phyloP scores from a whole-genome alignment of 2,888 invertebrate species.

The Cataglyphis altisquamis region DNA sequence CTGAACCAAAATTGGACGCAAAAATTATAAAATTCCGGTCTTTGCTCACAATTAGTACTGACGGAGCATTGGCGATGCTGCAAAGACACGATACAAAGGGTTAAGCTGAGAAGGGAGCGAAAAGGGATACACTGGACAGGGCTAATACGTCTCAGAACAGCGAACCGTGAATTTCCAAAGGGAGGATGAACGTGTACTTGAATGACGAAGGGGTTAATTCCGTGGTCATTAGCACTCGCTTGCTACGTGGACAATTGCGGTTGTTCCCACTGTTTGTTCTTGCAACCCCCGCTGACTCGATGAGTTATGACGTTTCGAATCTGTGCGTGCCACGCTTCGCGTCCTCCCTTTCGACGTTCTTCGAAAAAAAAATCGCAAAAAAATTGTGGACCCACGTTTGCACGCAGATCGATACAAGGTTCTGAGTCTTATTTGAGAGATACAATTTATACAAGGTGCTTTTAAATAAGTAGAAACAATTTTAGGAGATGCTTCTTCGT shows the following conservation, averaged over 20 bases:
- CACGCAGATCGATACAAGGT: not conserved
- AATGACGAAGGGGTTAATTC: conserved; percentile 75
- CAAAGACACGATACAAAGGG: conserved; percentile 20
- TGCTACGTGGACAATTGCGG: conserved; percentile 64
- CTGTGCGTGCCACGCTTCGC: conserved; percentile 38
- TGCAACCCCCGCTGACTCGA: conserved; percentile 61
- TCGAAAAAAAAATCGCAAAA: conserved; percentile 66
- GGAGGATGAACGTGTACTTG: conserved; percentile 17
- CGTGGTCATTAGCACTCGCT: conserved; percentile 67
- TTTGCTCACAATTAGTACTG: not conserved
- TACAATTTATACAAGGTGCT: not conserved
- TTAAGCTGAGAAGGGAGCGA: conserved; percentile 19
- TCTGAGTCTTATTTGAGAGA: not conserved
- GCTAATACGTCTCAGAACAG: conserved; percentile 36
- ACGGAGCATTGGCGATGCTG: not conserved
- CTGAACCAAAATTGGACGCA: not conserved
- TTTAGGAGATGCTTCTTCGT: too few species aligned
- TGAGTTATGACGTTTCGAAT: conserved; percentile 75
- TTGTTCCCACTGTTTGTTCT: conserved; percentile 75
- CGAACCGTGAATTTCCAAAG: conserved; percentile 42
- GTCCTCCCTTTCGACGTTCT: conserved; percentile 58
- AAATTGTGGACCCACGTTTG: conserved; percentile 25
- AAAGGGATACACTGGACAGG: conserved; percentile 11
- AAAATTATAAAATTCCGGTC: not conserved
- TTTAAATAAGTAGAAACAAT: too few species aligned